Evolutionary conservation across 2,113 vertebrate species (phyloP).

Genomic region (Caranx melampygus): DNA sequence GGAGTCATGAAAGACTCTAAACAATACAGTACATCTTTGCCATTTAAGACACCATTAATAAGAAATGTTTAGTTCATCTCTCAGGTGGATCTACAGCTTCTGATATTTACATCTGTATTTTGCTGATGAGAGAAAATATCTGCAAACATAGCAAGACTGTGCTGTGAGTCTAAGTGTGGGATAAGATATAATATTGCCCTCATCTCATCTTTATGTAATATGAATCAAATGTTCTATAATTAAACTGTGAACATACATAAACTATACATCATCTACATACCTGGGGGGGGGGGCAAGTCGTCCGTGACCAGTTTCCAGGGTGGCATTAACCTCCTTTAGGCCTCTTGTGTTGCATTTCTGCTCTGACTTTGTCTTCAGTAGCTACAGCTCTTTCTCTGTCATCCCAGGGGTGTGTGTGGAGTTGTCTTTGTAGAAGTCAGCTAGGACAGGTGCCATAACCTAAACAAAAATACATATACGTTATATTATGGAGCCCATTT

Average conservation of each 20-base stretch:
- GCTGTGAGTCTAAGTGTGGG: not conserved
- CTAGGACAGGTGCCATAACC: not conserved
- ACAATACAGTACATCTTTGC: conserved; percentile 4
- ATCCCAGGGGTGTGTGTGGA: not conserved
- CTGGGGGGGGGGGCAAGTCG: conserved; percentile 1
- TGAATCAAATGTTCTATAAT: not conserved
- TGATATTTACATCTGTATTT: not conserved
- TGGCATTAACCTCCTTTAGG: not conserved
- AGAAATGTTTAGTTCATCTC: conserved; percentile 3
- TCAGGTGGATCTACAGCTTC: not conserved
- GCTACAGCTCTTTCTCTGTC: not conserved
- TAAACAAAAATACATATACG: conserved; percentile 4
- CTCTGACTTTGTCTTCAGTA: not conserved
- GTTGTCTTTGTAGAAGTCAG: not conserved
- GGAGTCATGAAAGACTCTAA: conserved; percentile 8
- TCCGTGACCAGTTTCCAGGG: not conserved
- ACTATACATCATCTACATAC: conserved; percentile 5
- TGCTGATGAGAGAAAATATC: not conserved
- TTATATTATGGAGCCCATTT: not conserved
- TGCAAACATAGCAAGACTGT: not conserved
- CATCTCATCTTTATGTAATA: not conserved
- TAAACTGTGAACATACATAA: not conserved
- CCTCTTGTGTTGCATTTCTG: not conserved
- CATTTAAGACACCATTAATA: conserved; percentile 22
- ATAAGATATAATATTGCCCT: not conserved